These are phyloP conservation scores for Deilephila elpenor DNA, from an alignment of 2,888 invertebrate genomes.

Conservation along the genomic window DNA sequence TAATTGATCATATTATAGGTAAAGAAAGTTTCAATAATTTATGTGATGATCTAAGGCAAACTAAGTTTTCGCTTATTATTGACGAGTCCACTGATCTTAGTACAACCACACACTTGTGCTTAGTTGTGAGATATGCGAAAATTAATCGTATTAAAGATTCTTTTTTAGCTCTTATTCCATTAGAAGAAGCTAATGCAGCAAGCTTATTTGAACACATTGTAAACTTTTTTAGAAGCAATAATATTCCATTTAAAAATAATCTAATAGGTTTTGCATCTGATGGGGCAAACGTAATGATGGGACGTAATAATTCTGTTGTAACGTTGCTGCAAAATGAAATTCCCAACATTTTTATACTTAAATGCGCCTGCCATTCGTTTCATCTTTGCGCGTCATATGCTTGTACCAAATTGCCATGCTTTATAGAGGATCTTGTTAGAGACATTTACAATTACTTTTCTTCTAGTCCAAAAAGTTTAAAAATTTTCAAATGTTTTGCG, in stretches of 20 bases:
- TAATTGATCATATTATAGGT: slow-evolving; percentile 26
- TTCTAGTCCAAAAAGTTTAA: slow-evolving; percentile 38
- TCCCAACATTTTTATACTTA: neutral
- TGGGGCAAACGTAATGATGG: neutral
- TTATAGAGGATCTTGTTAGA: slow-evolving; percentile 28
- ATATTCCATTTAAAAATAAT: neutral
- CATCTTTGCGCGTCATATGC: slow-evolving; percentile 6
- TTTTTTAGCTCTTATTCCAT: neutral
- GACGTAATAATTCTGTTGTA: neutral
- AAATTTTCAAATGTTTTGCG: slow-evolving; percentile 39
- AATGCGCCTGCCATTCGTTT: neutral
- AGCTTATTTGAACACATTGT: no score
- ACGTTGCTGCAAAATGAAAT: neutral
- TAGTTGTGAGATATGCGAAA: neutral
- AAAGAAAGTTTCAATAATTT: neutral
- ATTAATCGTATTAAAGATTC: neutral
- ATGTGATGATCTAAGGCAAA: neutral
- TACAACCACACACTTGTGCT: neutral
- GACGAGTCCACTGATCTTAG: neutral
- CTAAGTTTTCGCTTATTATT: neutral
- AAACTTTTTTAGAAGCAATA: neutral
- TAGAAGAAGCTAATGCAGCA: no score
- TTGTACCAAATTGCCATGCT: neutral
- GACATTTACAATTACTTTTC: slow-evolving; percentile 38
- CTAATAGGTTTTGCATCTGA: neutral